Percentiles rank a stretch among this genome's conserved stretches.
phyloP scores from a whole-genome alignment of 35 echinoderm and acorn worm species.

The Chiridota heheva region DNA sequence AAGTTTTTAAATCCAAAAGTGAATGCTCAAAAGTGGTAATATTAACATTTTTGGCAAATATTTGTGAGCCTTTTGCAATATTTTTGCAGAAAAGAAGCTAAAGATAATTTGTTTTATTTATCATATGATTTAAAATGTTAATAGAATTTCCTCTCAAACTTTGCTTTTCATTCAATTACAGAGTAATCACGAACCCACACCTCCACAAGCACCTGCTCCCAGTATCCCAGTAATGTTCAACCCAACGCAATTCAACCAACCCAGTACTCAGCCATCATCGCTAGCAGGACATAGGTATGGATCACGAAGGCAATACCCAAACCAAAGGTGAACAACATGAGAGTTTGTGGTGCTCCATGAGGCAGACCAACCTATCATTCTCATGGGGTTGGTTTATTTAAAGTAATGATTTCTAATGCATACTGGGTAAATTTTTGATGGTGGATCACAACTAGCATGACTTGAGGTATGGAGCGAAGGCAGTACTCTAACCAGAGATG shows the following conservation, averaged over 20 bases:
- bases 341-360: too few species aligned
- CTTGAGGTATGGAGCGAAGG: too few species aligned
- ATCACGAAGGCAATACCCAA: conserved; percentile 33
- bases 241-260: conserved; percentile 34
- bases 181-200: neutral
- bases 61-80: neutral
- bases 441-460: too few species aligned
- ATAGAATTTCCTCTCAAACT: too few species aligned
- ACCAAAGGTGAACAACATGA: conserved; percentile 37
- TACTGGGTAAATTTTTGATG: too few species aligned
- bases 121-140: neutral
- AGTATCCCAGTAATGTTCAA: conserved; percentile 34
- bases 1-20: too few species aligned
- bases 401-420: too few species aligned
- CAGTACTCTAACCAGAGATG: too few species aligned
- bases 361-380: too few species aligned
- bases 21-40: too few species aligned
- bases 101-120: neutral
- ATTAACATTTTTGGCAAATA: neutral
- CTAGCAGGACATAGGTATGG: conserved; percentile 32
- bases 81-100: neutral
- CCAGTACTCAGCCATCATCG: neutral
- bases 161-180: neutral
- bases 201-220: neutral
- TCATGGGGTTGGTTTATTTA: too few species aligned